Evolutionary conservation across 2,113 vertebrate genomes (phyloP).

Genomic region (Gymnogyps californianus): DNA sequence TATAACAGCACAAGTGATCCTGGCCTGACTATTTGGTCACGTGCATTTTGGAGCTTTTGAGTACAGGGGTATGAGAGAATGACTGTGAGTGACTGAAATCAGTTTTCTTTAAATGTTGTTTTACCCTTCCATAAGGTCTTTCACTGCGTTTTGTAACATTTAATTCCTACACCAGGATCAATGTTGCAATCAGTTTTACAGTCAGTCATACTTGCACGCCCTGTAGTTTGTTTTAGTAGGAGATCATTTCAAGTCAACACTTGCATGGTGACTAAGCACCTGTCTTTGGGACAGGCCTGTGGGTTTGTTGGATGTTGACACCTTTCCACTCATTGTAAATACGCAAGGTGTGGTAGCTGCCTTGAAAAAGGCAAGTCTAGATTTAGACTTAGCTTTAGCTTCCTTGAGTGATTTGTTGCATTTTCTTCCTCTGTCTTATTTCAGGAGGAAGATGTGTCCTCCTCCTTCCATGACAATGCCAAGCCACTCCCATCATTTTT

Average conservation of each 20-base stretch:
- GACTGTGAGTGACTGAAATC: neutral
- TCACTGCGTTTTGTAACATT: neutral
- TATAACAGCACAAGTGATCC: neutral
- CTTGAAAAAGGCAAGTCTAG: neutral
- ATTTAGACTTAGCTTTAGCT: neutral
- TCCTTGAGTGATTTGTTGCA: neutral
- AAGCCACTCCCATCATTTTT: neutral
- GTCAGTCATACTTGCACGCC: neutral
- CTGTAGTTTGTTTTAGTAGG: neutral
- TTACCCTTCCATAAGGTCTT: neutral
- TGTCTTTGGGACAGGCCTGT: neutral
- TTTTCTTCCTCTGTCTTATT: neutral
- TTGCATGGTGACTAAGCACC: slow-evolving; percentile 24
- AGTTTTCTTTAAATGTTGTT: neutral
- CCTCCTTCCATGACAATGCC: neutral
- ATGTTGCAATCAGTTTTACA: neutral
- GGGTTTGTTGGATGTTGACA: neutral
- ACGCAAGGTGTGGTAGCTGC: neutral
- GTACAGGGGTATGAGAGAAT: neutral
- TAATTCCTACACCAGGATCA: neutral
- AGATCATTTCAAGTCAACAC: slow-evolving; percentile 3
- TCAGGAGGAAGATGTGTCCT: neutral
- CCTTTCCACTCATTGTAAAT: neutral
- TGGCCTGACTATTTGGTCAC: neutral
- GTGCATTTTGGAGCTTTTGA: neutral